Percentiles rank a stretch among this genome's conserved stretches.
phyloP scores from a whole-genome alignment of 2,888 invertebrate species.

The Bembecia ichneumoniformis region DNA sequence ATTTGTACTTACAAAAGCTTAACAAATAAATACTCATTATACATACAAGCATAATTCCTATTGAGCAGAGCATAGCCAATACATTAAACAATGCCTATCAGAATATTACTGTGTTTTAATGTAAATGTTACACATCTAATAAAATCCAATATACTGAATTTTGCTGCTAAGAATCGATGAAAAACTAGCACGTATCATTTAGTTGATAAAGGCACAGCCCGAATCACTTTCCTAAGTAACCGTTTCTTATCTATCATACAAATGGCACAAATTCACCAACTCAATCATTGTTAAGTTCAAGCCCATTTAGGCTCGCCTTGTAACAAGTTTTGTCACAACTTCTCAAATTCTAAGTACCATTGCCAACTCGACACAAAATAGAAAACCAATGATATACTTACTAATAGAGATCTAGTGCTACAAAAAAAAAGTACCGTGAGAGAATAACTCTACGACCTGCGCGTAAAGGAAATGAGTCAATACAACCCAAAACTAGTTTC shows the following conservation, averaged over 20 bases:
- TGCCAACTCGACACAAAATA: neutral
- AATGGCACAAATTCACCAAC: neutral
- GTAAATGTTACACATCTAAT: too few relatives aligned
- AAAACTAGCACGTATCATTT: too few relatives aligned
- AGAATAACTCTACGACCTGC: neutral
- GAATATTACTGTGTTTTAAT: too few relatives aligned
- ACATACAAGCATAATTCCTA: too few relatives aligned
- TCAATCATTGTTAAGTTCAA: neutral
- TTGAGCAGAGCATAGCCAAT: too few relatives aligned
- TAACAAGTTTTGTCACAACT: neutral
- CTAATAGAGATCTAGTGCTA: neutral
- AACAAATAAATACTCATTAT: too few relatives aligned
- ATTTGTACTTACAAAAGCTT: too few relatives aligned
- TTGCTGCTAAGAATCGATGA: too few relatives aligned
- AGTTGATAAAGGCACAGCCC: too few relatives aligned
- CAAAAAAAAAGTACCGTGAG: neutral
- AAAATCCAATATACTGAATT: too few relatives aligned
- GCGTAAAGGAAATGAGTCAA: constrained; percentile 20
- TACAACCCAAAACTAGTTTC: constrained; percentile 2
- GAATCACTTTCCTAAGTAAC: too few relatives aligned
- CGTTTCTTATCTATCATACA: neutral
- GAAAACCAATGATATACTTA: neutral
- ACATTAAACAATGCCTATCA: too few relatives aligned
- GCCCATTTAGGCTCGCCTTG: neutral
- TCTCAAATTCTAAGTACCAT: neutral